Conservation (phyloP, 1,140 invertebrate species). For the Drosophila pruinosa region DNA sequence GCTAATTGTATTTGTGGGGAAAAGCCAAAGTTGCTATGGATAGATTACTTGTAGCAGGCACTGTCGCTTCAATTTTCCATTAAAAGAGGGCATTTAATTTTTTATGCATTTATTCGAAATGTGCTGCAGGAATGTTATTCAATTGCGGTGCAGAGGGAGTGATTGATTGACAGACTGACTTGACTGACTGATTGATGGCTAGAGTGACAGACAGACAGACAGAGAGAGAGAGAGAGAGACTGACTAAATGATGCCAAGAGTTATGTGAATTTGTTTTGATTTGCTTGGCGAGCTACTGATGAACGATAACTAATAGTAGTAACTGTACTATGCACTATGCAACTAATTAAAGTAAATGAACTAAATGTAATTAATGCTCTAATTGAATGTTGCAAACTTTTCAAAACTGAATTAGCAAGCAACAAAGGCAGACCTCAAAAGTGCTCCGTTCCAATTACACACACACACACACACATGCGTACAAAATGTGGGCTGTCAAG, state of each 20-base stretch:
- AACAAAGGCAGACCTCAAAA: neutral
- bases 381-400: neutral
- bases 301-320: too few relatives aligned
- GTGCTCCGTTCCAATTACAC: constrained; percentile 2
- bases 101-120: neutral
- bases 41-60: neutral
- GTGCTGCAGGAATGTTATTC: neutral
- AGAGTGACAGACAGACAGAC: neutral
- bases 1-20: constrained; percentile 7
- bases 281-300: too few relatives aligned
- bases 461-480: constrained; percentile 10
- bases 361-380: too few relatives aligned
- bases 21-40: neutral
- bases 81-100: neutral
- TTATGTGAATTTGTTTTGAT: too few relatives aligned
- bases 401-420: neutral
- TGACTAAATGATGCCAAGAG: neutral
- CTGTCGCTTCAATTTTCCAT: neutral
- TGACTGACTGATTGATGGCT: neutral
- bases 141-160: neutral
- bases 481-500: neutral
- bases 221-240: neutral
- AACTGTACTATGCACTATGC: too few relatives aligned
- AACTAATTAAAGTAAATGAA: neutral
- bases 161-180: neutral